These are phyloP conservation scores for Morone chrysops DNA, from an alignment of 2,113 vertebrate genomes.

Conservation along the genomic window DNA sequence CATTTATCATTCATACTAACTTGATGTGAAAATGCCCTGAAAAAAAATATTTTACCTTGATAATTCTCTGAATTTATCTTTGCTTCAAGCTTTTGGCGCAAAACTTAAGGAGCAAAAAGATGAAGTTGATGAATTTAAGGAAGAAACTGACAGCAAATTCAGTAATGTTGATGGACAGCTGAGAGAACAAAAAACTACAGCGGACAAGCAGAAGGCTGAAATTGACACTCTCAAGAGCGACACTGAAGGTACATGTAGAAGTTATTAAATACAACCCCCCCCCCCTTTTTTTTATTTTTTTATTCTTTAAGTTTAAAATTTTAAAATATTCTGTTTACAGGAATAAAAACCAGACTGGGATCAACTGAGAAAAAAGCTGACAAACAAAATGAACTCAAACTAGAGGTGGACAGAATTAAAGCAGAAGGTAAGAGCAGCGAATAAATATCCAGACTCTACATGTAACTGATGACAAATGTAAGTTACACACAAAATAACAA, in stretches of 20 bases:
- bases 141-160: background rate
- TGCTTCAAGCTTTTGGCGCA: background rate
- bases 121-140: background rate
- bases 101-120: background rate
- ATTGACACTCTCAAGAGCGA: background rate
- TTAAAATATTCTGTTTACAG: background rate
- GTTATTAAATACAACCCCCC: background rate
- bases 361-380: background rate
- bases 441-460: background rate
- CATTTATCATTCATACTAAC: background rate
- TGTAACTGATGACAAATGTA: background rate
- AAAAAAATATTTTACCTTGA: background rate
- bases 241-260: background rate
- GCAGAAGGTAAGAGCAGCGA: background rate
- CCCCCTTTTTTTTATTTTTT: background rate
- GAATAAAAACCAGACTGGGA: background rate
- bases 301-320: background rate
- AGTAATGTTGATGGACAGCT: background rate
- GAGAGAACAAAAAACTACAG: background rate
- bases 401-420: background rate
- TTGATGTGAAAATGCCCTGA: background rate
- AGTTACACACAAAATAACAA: background rate
- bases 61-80: background rate
- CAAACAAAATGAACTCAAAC: background rate
- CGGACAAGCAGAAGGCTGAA: background rate